phyloP scores from a whole-genome alignment of 2,113 vertebrate genomes.

The Pelusios castaneus region DNA sequence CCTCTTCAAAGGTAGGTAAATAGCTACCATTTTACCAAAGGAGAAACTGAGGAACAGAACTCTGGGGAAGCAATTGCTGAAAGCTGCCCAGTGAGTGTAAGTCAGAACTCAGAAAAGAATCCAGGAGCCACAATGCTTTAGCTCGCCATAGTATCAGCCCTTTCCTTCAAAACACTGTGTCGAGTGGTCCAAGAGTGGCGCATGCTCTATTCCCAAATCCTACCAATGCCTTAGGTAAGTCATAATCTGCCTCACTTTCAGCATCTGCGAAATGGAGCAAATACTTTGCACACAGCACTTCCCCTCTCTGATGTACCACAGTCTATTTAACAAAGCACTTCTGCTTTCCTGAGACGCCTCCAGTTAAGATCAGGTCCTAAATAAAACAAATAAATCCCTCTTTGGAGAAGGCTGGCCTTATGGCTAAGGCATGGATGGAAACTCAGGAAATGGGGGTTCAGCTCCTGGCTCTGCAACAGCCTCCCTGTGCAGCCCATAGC shows the following conservation, averaged over 20 bases:
- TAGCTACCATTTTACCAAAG: background rate
- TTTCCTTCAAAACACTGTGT: background rate
- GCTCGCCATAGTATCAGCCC: background rate
- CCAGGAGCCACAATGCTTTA: background rate
- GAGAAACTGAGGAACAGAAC: background rate
- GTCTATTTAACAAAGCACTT: background rate
- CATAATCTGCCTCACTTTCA: background rate
- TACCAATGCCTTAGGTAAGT: background rate
- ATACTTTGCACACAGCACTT: background rate
- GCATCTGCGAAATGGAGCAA: background rate
- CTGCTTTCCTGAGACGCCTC: background rate
- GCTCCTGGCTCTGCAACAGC: background rate
- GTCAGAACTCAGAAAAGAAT: background rate
- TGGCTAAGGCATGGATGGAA: background rate
- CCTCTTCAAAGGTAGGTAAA: background rate
- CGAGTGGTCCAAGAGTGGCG: background rate
- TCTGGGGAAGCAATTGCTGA: background rate
- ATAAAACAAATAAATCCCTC: background rate
- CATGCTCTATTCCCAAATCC: background rate
- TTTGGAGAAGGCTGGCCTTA: background rate
- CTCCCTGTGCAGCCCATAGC: background rate
- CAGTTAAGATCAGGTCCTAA: background rate
- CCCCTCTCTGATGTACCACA: background rate
- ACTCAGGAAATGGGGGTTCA: background rate
- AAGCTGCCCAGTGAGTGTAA: background rate